A percentile compares a stretch with the other conserved stretches of the same genome.
phyloP scores from a whole-genome alignment of 1,140 invertebrate genomes.

The Caerostris darwini region DNA sequence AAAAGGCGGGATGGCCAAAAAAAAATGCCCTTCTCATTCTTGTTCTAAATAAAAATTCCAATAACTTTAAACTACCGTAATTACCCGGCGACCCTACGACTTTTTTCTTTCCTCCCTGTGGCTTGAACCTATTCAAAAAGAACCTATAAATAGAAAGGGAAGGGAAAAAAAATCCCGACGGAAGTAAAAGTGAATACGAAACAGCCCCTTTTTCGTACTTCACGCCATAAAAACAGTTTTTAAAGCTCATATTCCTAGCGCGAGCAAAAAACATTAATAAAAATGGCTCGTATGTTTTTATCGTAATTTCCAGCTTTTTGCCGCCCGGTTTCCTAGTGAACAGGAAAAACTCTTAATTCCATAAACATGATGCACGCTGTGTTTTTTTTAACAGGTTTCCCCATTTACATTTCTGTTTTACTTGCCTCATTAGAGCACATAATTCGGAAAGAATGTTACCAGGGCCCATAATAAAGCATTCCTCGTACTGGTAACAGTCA shows the following conservation, averaged over 20 bases:
- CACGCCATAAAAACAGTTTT: background rate
- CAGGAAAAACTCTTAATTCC: conserved; percentile 29
- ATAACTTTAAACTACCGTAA: background rate
- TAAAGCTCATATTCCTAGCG: no score
- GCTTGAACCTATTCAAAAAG: background rate
- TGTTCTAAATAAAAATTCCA: background rate
- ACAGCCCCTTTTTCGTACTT: background rate
- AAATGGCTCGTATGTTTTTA: background rate
- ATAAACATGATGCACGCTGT: background rate
- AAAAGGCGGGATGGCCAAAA: background rate
- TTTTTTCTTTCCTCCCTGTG: background rate
- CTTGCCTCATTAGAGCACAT: background rate
- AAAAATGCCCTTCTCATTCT: background rate
- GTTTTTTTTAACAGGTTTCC: background rate
- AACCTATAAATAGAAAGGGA: background rate
- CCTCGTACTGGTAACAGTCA: background rate
- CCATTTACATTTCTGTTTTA: conserved; percentile 9
- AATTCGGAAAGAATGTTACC: conserved; percentile 3
- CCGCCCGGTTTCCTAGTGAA: background rate
- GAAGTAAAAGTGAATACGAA: background rate
- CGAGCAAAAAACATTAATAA: no score
- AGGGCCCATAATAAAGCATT: background rate
- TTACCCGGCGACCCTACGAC: background rate
- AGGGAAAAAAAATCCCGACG: background rate
- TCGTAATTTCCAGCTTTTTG: conserved; percentile 36